Conservation (phyloP, 64 coral and sea anemone genomes). For the Catalaphyllia jardinei region DNA sequence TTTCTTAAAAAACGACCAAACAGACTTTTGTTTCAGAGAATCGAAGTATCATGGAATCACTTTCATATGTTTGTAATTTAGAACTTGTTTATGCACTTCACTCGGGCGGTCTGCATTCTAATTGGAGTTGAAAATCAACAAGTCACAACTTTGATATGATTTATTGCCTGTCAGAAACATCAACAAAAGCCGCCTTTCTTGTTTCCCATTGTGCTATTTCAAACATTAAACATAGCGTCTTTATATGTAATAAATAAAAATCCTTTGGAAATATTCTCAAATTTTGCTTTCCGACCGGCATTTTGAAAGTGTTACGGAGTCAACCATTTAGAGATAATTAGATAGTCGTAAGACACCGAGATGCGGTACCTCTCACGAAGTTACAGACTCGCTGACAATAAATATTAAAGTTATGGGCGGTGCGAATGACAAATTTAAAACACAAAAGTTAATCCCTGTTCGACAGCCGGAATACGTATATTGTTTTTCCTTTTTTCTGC, state of each 20-base stretch:
- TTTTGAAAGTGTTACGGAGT: no score
- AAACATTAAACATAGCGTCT: background rate
- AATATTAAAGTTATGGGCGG: no score
- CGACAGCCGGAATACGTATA: no score
- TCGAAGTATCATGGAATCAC: background rate
- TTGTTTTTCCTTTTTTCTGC: no score
- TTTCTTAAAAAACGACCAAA: background rate
- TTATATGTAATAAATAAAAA: background rate
- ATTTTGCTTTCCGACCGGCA: no score
- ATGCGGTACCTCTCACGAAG: no score
- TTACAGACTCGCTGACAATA: no score
- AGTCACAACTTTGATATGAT: background rate
- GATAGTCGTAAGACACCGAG: no score
- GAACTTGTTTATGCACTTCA: conserved; percentile 15
- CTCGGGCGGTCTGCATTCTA: conserved; percentile 10
- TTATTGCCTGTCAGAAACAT: background rate
- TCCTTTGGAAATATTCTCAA: background rate
- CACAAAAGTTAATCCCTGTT: no score
- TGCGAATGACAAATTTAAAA: no score
- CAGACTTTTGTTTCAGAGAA: background rate
- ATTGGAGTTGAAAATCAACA: conserved; percentile 36
- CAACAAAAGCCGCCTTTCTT: background rate
- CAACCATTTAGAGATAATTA: no score
- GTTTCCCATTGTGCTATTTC: background rate
- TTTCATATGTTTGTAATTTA: conserved; percentile 13